Conservation (phyloP, 2,797 vertebrate genomes). For the Harpagifer antarcticus region DNA sequence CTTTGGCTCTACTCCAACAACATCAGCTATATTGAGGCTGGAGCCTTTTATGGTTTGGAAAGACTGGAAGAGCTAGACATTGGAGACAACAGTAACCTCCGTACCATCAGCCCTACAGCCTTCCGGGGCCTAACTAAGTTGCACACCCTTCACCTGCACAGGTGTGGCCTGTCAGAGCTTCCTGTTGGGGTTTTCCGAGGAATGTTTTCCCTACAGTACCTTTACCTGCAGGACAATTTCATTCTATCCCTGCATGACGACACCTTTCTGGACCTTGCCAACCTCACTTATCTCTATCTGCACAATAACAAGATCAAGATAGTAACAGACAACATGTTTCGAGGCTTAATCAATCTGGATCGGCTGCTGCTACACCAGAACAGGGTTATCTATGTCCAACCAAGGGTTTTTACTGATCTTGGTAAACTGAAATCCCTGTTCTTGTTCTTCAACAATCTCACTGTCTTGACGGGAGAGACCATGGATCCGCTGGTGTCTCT, state of each 20-base stretch:
- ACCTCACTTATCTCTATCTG: conserved; percentile 97
- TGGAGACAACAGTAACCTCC: conserved; percentile 94
- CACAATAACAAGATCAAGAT: conserved; percentile 97
- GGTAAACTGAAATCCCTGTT: conserved; percentile 95
- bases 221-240: conserved; percentile 97
- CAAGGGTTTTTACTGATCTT: conserved; percentile 91
- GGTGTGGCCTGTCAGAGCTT: conserved; percentile 94
- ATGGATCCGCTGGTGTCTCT: conserved; percentile 92
- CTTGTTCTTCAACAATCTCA: conserved; percentile 97
- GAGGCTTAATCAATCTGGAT: conserved; percentile 92
- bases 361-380: conserved; percentile 97
- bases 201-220: conserved; percentile 95
- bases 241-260: conserved; percentile 92
- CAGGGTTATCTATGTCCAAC: conserved; percentile 89
- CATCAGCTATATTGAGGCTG: conserved; percentile 92
- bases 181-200: conserved; percentile 92
- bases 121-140: conserved; percentile 93
- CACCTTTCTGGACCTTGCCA: conserved; percentile 95
- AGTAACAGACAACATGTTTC: conserved; percentile 94
- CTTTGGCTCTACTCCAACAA: conserved; percentile 99
- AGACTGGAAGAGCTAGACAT: conserved; percentile 97
- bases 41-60: conserved; percentile 92
- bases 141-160: conserved; percentile 95
- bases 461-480: conserved; percentile 90
- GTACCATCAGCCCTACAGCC: conserved; percentile 91